phyloP scores from a whole-genome alignment of 2,888 invertebrate genomes.

The Linnaemya tessellans region DNA sequence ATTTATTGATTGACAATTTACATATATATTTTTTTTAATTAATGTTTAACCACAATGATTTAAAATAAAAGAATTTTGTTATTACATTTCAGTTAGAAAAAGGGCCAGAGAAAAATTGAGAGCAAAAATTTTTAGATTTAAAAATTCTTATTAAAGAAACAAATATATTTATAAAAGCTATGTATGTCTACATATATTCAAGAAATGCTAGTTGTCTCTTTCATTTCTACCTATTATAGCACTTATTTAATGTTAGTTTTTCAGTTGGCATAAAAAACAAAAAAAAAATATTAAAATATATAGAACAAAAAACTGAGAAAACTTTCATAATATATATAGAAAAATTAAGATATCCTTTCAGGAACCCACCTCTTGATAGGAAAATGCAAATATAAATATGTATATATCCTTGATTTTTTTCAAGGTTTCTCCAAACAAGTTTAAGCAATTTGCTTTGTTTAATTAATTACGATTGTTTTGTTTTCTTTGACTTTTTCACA shows the following conservation, averaged over 20 bases:
- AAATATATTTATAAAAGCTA: neutral
- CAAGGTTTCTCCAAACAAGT: neutral
- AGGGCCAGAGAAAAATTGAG: constrained; percentile 28
- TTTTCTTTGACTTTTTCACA: neutral
- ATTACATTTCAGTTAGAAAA: constrained; percentile 41
- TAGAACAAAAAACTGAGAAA: constrained; percentile 17
- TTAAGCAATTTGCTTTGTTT: neutral
- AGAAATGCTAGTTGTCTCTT: constrained; percentile 29
- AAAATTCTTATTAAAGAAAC: constrained; percentile 23
- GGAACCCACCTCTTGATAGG: neutral
- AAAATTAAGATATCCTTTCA: neutral
- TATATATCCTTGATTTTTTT: neutral
- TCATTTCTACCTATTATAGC: neutral
- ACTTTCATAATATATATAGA: neutral
- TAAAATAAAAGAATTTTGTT: constrained; percentile 38
- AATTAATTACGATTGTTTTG: neutral
- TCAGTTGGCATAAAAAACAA: constrained; percentile 22
- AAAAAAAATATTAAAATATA: constrained; percentile 52
- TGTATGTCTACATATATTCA: neutral
- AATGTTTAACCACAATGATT: constrained; percentile 34
- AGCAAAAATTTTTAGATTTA: constrained; percentile 33
- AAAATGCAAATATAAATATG: neutral
- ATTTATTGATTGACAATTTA: neutral
- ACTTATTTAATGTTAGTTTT: constrained; percentile 10
- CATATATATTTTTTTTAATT: neutral